Conservation (phyloP, 2,797 vertebrate genomes). For the Typhlichthys subterraneus region DNA sequence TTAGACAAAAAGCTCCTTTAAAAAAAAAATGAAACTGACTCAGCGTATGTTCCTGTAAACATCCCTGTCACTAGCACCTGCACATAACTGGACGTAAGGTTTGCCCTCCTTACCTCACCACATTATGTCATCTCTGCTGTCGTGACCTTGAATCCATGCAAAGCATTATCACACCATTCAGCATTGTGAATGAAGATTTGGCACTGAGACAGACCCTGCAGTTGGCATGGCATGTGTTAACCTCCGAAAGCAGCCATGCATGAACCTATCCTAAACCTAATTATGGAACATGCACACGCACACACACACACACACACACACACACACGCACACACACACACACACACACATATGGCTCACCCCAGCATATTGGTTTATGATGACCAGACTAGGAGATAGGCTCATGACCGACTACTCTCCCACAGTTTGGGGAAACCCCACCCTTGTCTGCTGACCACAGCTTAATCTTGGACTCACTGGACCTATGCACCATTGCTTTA, state of each 20-base stretch:
- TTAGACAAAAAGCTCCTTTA: too few species aligned
- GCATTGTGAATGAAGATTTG: constrained; percentile 61
- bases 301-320: constrained; percentile 13
- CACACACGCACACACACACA: constrained; percentile 18
- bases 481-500: constrained; percentile 1
- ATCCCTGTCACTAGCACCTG: too few species aligned
- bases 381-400: constrained; percentile 29
- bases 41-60: too few species aligned
- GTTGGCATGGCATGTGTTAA: constrained; percentile 64
- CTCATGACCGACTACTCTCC: constrained; percentile 29
- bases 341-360: constrained; percentile 14
- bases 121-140: constrained; percentile 56
- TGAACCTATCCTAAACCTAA: constrained; percentile 38
- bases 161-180: constrained; percentile 59
- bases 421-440: constrained; percentile 37
- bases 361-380: constrained; percentile 15
- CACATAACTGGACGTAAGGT: constrained; percentile 15
- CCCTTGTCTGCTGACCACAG: constrained; percentile 11
- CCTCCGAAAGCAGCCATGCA: constrained; percentile 49
- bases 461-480: background rate
- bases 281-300: constrained; percentile 26
- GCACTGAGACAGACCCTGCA: constrained; percentile 38
- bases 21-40: too few species aligned
- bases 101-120: constrained; percentile 31
- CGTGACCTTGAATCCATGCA: constrained; percentile 52